These are phyloP conservation scores for Microtus pennsylvanicus DNA, from an alignment of 2,113 vertebrate species.

Conservation along the genomic window DNA sequence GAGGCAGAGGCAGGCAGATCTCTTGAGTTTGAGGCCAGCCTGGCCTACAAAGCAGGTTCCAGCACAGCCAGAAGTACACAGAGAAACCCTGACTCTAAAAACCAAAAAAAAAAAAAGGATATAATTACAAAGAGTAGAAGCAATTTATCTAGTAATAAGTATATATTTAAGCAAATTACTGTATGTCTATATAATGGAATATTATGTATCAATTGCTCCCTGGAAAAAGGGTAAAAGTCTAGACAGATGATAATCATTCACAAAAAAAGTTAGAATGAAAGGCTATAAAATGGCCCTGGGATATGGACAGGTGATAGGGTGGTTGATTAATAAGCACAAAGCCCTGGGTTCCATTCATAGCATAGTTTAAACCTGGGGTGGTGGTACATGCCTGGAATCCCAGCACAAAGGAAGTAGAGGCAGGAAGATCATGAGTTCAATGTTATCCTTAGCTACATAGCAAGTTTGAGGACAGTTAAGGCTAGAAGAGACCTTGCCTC, in stretches of 20 bases:
- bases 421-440: not conserved
- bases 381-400: not conserved
- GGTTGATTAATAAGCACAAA: not conserved
- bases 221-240: conserved; percentile 31
- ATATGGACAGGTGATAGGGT: not conserved
- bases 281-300: not conserved
- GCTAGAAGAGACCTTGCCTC: not conserved
- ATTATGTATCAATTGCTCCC: conserved; percentile 12
- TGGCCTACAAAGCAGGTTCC: not conserved
- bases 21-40: not conserved
- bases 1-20: not conserved
- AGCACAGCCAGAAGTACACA: not conserved
- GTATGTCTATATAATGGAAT: not conserved
- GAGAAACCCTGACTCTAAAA: not conserved
- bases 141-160: not conserved
- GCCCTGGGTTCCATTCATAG: not conserved
- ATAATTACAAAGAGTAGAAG: conserved; percentile 18
- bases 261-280: not conserved
- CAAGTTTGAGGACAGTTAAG: not conserved
- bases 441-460: not conserved
- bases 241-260: not conserved
- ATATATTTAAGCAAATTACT: conserved; percentile 32
- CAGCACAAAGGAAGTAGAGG: not conserved
- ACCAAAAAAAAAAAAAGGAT: not conserved
- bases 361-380: not conserved